Evolutionary conservation across 2,888 invertebrate species (phyloP).

Genomic region (Synanthedon tipuliformis): DNA sequence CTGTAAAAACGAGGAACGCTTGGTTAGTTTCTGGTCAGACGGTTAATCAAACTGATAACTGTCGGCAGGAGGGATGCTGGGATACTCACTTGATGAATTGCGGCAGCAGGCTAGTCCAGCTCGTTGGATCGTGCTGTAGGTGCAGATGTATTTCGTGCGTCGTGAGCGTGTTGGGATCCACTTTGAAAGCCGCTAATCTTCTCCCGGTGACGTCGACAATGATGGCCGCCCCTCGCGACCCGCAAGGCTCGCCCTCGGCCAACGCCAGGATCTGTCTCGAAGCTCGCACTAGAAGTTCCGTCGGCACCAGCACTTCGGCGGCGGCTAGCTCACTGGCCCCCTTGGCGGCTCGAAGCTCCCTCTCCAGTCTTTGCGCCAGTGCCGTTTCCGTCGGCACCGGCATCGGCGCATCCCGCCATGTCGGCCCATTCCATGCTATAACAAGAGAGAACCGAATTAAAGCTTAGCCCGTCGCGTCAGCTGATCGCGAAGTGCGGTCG

Average conservation of each 20-base stretch:
- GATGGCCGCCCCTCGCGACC: conserved; percentile 87
- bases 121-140: conserved; percentile 85
- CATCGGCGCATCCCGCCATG: conserved; percentile 59
- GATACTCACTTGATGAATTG: conserved; percentile 89
- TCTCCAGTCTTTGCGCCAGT: conserved; percentile 80
- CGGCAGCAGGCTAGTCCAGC: conserved; percentile 89
- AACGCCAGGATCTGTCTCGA: conserved; percentile 83
- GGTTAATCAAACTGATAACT: background rate
- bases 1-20: conserved; percentile 52
- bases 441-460: conserved; percentile 39
- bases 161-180: conserved; percentile 87
- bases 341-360: conserved; percentile 84
- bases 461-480: conserved; percentile 51
- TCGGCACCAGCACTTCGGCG: conserved; percentile 87
- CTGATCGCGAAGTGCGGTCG: conserved; percentile 29
- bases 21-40: conserved; percentile 15
- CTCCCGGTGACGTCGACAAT: conserved; percentile 85
- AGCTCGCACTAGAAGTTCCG: conserved; percentile 82
- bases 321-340: conserved; percentile 81
- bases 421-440: conserved; percentile 56
- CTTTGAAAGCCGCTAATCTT: conserved; percentile 84
- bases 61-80: background rate
- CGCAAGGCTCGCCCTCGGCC: conserved; percentile 92
- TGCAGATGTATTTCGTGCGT: conserved; percentile 92
- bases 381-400: conserved; percentile 73